These are phyloP conservation scores for Malacoraja senta DNA, from an alignment of 2,797 vertebrate genomes.

Conservation along the genomic window DNA sequence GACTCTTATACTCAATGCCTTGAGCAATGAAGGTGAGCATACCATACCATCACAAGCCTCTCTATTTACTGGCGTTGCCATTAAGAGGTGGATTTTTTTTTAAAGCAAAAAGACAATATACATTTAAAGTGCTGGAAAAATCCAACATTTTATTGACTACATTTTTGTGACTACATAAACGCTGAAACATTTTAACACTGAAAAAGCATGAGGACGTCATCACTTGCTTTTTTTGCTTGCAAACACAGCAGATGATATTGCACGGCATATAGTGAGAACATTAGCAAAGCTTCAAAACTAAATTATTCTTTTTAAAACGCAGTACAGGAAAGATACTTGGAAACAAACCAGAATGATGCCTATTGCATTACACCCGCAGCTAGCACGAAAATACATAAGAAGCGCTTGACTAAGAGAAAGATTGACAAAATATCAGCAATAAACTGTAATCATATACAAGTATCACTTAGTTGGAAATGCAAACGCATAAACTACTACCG, in stretches of 20 bases:
- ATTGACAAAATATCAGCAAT: slow-evolving; percentile 61
- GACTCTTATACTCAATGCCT: no score
- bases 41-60: no score
- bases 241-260: slow-evolving; percentile 98
- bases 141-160: slow-evolving; percentile 97
- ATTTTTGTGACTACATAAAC: slow-evolving; percentile 94
- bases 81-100: no score
- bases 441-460: slow-evolving; percentile 64
- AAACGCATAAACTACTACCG: slow-evolving; percentile 62
- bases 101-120: slow-evolving; percentile 50
- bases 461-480: slow-evolving; percentile 69
- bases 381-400: slow-evolving; percentile 68
- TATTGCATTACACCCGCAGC: slow-evolving; percentile 59
- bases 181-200: slow-evolving; percentile 95
- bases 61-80: no score
- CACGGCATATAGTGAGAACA: slow-evolving; percentile 86
- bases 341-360: slow-evolving; percentile 71
- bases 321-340: slow-evolving; percentile 68
- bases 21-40: no score
- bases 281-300: slow-evolving; percentile 65
- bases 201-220: slow-evolving; percentile 93
- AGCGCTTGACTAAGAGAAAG: slow-evolving; percentile 60
- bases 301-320: slow-evolving; percentile 68
- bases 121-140: slow-evolving; percentile 87
- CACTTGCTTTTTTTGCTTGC: slow-evolving; percentile 88